These are phyloP conservation scores for Falco punctatus DNA, from an alignment of 2,113 vertebrate species.

Conservation along the genomic window DNA sequence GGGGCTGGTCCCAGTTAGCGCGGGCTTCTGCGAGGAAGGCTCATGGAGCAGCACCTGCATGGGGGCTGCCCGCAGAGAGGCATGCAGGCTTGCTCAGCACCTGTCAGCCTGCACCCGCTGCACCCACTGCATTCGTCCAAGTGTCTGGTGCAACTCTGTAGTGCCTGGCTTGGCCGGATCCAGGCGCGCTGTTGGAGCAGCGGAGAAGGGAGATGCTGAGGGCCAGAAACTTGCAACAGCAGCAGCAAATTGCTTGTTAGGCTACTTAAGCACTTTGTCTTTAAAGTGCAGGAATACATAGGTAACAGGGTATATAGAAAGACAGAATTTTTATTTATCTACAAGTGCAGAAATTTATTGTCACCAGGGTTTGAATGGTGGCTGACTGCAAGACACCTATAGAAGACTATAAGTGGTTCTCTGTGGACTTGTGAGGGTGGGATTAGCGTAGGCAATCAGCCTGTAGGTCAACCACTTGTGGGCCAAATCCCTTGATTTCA, in stretches of 20 bases:
- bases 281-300: neutral
- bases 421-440: neutral
- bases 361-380: neutral
- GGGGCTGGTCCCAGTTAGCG: neutral
- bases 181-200: no score
- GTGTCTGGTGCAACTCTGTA: neutral
- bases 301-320: neutral
- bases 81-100: neutral
- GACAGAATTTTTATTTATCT: neutral
- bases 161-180: neutral
- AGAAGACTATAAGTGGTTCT: neutral
- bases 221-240: neutral
- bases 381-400: neutral
- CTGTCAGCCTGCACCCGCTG: neutral
- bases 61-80: neutral
- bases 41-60: neutral
- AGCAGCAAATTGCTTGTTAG: neutral
- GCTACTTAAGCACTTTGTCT: neutral
- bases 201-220: neutral
- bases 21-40: neutral
- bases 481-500: neutral
- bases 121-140: accelerated
- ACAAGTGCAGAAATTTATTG: neutral
- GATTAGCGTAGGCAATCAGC: neutral
- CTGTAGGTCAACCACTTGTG: neutral